phyloP scores from a whole-genome alignment of 2,888 invertebrate species.

The Drosophila borborema region DNA sequence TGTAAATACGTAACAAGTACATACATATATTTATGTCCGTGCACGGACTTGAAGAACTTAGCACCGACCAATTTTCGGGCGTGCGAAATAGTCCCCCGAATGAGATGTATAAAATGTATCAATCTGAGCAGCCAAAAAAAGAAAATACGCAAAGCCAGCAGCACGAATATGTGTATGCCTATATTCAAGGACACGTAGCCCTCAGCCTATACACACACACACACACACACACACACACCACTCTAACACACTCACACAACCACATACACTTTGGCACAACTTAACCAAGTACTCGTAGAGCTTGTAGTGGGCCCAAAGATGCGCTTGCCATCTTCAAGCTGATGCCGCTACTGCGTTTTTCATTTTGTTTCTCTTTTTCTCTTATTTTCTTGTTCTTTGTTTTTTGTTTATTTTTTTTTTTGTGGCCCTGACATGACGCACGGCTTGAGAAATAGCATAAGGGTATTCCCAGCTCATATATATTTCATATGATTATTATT shows the following conservation, averaged over 20 bases:
- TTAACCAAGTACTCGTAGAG: conserved; percentile 43
- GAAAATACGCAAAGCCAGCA: conserved; percentile 6
- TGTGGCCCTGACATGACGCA: conserved; percentile 54
- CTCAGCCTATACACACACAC: conserved; percentile 23
- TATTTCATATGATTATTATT: conserved; percentile 5
- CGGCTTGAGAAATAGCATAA: conserved; percentile 45
- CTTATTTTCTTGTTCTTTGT: conserved; percentile 21
- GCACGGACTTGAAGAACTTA: conserved; percentile 29
- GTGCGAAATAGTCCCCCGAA: conserved; percentile 11
- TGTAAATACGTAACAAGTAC: conserved; percentile 30
- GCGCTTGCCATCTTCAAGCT: conserved; percentile 62
- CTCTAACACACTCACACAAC: conserved; percentile 9
- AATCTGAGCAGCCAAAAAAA: conserved; percentile 26
- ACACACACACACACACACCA: conserved; percentile 21
- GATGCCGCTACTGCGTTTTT: conserved; percentile 28
- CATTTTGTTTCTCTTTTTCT: conserved; percentile 5
- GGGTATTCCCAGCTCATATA: conserved; percentile 26
- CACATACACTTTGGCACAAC: conserved; percentile 38
- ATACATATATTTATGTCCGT: conserved; percentile 36
- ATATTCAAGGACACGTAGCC: conserved; percentile 47
- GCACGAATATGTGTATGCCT: conserved; percentile 21
- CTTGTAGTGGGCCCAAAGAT: conserved; percentile 49
- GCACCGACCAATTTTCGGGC: conserved; percentile 23
- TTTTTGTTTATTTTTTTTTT: conserved; percentile 7
- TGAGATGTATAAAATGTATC: conserved; percentile 39